Evolutionary conservation across 2,113 vertebrate genomes (phyloP), one percentile per base, ranked within the genome.

Genomic region (Phaethon lepturus): DNA sequence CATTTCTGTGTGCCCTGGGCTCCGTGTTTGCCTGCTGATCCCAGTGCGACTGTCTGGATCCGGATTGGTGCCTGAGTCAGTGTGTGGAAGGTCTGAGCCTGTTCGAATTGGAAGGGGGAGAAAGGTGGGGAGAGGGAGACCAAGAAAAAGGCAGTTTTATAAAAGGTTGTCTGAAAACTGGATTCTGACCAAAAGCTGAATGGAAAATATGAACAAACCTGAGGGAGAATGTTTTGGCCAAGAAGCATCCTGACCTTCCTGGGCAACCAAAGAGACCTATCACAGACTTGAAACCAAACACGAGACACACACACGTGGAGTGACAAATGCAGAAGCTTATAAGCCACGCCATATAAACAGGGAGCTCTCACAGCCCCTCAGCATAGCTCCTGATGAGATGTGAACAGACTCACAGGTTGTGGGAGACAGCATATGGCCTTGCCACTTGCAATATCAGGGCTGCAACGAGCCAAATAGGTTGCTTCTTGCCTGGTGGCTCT

Each of bases 401-500:
- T 68, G 77, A 95, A 82, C 53, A 96, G 81, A 74, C 52, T 85
- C 90, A 62, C 76, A 85, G 75, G 77, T 82, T 78, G 47, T 79
- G 53, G 81, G 66, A 89, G 83, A 89, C 67, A 95, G 59, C 91
- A 88, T 93, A 95, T 90, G 77, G 84, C 80, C 69, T 85, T 68
- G 1, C 71, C 81, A 62, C 66, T 53, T 88, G 77, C 69, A 69
- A 31, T 79, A 73, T 74, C 87, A 56, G 53, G 69, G 38, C 68
- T 94, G 60, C 76, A 64, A 10, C 1, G 31, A 94, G 90, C 87
- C 89, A 87, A 60, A 64, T 71, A 87, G 45, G 81, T 85, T 90
- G 35, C 49, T 93, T 89, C 91, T 96, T 90, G 91, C 29, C n/a
- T 90, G 84, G 73, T 91, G 95, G 40, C 64, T 95, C 73, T 91